Evolutionary conservation across 2,113 vertebrate species (phyloP).

Genomic region (Motacilla alba): DNA sequence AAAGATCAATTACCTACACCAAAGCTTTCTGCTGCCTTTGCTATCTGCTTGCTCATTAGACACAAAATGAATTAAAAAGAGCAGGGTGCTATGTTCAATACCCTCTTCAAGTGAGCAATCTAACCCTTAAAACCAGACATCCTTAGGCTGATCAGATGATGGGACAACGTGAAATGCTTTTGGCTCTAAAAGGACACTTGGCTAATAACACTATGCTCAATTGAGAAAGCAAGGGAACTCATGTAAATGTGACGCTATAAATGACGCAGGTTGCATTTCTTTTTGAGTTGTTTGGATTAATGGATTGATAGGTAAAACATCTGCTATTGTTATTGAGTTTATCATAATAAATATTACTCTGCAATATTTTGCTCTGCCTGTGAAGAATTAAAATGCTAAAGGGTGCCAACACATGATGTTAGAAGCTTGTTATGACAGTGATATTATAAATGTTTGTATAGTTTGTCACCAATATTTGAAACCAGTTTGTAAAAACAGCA

Average conservation of each 20-base stretch:
- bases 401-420: not conserved
- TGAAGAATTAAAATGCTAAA: not conserved
- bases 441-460: not conserved
- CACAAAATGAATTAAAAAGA: not conserved
- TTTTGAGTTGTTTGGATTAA: not conserved
- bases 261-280: not conserved
- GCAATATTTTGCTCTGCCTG: not conserved
- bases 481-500: not conserved
- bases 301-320: not conserved
- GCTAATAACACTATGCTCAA: not conserved
- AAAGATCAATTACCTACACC: slow-evolving; percentile 24
- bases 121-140: not conserved
- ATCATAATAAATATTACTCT: not conserved
- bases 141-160: not conserved
- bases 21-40: slow-evolving; percentile 28
- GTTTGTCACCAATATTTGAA: slow-evolving; percentile 18
- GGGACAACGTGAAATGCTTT: not conserved
- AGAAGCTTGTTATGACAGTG: not conserved
- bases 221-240: not conserved
- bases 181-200: not conserved
- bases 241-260: not conserved
- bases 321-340: not conserved
- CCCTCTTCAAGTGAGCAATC: not conserved
- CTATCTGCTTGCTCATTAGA: not conserved
- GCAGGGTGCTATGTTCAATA: not conserved